These are phyloP conservation scores for Huso huso DNA, from an alignment of 2,797 vertebrate species.

Conservation along the genomic window DNA sequence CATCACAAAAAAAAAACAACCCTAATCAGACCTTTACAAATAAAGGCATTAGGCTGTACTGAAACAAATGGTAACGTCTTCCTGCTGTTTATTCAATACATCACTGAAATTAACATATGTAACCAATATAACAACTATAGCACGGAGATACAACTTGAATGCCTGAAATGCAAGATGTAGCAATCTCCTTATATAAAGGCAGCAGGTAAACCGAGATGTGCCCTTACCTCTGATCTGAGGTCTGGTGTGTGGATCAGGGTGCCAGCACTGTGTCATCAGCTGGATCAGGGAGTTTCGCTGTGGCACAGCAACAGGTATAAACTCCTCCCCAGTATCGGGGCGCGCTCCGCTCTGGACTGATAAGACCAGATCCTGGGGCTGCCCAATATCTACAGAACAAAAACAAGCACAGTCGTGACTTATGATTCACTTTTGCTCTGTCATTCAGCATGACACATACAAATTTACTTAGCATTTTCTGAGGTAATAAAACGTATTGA, in stretches of 20 bases:
- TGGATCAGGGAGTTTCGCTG: conserved; percentile 32
- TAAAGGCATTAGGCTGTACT: not conserved
- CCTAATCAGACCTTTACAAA: too few species aligned
- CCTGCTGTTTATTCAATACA: not conserved
- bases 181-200: not conserved
- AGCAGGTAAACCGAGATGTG: not conserved
- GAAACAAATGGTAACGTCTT: not conserved
- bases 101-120: not conserved
- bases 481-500: too few species aligned
- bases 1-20: not conserved
- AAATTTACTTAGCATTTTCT: too few species aligned
- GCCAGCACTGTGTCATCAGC: conserved; percentile 44
- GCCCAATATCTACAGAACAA: conserved; percentile 25
- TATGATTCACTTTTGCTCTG: too few species aligned
- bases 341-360: conserved; percentile 22
- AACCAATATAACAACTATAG: not conserved
- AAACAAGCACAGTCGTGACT: too few species aligned
- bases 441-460: too few species aligned
- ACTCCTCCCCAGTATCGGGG: conserved; percentile 24
- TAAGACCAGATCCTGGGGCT: conserved; percentile 26
- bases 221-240: conserved; percentile 29
- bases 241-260: conserved; percentile 29
- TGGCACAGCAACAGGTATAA: conserved; percentile 29
- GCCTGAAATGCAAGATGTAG: not conserved
- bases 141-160: not conserved